Base-by-base conservation (phyloP, 1,140 invertebrate genomes). In the Trichoplusia ni region DNA sequence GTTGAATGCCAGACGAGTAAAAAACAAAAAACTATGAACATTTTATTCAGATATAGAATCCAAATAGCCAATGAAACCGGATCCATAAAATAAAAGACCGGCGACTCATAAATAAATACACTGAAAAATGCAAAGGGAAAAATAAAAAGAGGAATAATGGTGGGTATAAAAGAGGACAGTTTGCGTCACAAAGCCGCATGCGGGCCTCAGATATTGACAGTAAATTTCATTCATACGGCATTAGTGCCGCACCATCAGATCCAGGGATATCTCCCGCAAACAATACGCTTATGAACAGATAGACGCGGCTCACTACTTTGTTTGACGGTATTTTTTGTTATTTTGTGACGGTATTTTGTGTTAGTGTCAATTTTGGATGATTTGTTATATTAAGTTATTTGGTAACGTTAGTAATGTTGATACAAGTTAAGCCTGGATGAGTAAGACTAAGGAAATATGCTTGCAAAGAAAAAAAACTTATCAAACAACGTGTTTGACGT, bases 171-270 rank as follows among this genome's bases (percentile, higher is more conserved):
- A 85, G 80, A 80, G 86, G 81, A 81, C 77, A 86, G 82, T 85
- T 82, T 83, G 82, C 81, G 82, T 86, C 82, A 89, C 87, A 90
- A 88, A 90, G 85, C 87, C 85, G 82, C 84, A 88, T 88, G 84
- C 87, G 87, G 87, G 85, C 84, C 76, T 77, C 85, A 83, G 87
- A 88, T 90, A 90, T 90, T 90, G 87, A 90, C 87, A 90, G 85
- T 90, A 90, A 90, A 90, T 90, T 90, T 88, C 84, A 90, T 90
- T 90, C 87, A 90, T 90, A 86, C 83, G 77, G 83, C 84, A 87
- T 90, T 90, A 90, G 85, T 90, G 84, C 80, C 84, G 85, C 83
- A 70, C 87, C 87, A 90, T 87, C 87, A 88, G 80, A 84, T 76
- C 73, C 87, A 88, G 84, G 78, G 74, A 77, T 83, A 79, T 77